phyloP scores from a whole-genome alignment of 2,888 invertebrate genomes.

The Caenorhabditis plicata region DNA sequence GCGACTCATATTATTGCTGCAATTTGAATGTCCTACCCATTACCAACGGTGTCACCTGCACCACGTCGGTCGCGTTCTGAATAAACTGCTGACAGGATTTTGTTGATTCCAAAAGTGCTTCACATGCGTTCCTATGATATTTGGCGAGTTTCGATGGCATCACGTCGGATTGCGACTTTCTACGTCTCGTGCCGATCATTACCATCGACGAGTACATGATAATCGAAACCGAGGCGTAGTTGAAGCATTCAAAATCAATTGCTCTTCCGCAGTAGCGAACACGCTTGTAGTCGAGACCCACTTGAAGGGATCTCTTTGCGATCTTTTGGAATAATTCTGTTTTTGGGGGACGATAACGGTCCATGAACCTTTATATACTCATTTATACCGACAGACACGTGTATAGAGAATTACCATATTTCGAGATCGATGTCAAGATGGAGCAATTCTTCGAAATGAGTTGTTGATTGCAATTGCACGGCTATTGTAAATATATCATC shows the following conservation, averaged over 20 bases:
- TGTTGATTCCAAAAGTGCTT: too few species aligned
- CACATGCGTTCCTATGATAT: too few species aligned
- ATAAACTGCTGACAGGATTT: too few species aligned
- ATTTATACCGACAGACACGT: background rate
- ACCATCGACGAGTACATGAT: conserved; percentile 42
- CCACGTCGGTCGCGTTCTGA: too few species aligned
- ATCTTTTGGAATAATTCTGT: conserved; percentile 18
- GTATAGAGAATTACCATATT: conserved; percentile 14
- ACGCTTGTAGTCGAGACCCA: background rate
- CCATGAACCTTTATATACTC: conserved; percentile 25
- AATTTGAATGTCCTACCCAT: too few species aligned
- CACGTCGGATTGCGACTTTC: conserved; percentile 36
- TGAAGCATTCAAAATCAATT: conserved; percentile 46
- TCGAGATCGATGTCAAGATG: conserved; percentile 31
- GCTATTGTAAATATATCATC: conserved; percentile 31
- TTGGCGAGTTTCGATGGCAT: background rate
- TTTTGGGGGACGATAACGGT: conserved; percentile 31
- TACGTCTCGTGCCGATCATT: conserved; percentile 33
- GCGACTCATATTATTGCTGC: too few species aligned
- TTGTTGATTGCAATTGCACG: conserved; percentile 20
- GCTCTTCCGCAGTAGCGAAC: background rate
- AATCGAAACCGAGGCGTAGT: conserved; percentile 43
- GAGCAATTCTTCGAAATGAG: conserved; percentile 13
- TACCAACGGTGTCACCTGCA: too few species aligned
- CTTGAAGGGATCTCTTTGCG: conserved; percentile 10